phyloP scores from a whole-genome alignment of 1,140 invertebrate genomes.

The Drosophila littoralis region DNA sequence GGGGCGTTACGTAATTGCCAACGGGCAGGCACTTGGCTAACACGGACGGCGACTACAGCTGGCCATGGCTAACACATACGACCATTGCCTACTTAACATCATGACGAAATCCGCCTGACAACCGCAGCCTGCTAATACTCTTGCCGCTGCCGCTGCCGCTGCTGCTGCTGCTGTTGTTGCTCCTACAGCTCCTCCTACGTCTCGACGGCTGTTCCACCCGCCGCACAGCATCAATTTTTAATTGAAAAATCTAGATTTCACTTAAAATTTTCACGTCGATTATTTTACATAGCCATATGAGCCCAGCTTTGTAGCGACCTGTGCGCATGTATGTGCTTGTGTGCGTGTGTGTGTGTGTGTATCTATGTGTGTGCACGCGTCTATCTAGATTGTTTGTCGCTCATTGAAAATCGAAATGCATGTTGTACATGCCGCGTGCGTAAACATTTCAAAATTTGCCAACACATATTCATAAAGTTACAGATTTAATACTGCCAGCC shows the following conservation, averaged over 20 bases:
- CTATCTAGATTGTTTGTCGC: conserved; percentile 56
- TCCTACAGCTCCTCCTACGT: not conserved
- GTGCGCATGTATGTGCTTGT: not conserved
- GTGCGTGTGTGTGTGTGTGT: not conserved
- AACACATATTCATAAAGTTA: conserved; percentile 53
- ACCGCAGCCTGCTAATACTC: conserved; percentile 13
- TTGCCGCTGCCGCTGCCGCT: not conserved
- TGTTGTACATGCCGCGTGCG: conserved; percentile 62
- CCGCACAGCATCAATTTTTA: conserved; percentile 37
- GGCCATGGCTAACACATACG: conserved; percentile 44
- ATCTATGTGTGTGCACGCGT: not conserved
- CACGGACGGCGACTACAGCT: conserved; percentile 34
- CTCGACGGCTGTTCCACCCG: conserved; percentile 1
- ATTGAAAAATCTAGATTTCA: conserved; percentile 59
- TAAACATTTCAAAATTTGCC: conserved; percentile 59
- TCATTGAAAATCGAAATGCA: conserved; percentile 48
- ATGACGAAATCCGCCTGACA: conserved; percentile 51
- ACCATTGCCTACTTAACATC: conserved; percentile 50
- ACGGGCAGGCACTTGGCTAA: conserved; percentile 52
- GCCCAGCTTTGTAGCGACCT: conserved; percentile 23
- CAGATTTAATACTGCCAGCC: conserved; percentile 42
- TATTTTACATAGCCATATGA: conserved; percentile 12
- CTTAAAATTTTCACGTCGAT: conserved; percentile 32
- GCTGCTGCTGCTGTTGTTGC: not conserved
- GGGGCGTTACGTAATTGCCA: conserved; percentile 53